These are phyloP conservation scores for Erethizon dorsatum DNA, from an alignment of 2,797 vertebrate species.

Conservation along the genomic window DNA sequence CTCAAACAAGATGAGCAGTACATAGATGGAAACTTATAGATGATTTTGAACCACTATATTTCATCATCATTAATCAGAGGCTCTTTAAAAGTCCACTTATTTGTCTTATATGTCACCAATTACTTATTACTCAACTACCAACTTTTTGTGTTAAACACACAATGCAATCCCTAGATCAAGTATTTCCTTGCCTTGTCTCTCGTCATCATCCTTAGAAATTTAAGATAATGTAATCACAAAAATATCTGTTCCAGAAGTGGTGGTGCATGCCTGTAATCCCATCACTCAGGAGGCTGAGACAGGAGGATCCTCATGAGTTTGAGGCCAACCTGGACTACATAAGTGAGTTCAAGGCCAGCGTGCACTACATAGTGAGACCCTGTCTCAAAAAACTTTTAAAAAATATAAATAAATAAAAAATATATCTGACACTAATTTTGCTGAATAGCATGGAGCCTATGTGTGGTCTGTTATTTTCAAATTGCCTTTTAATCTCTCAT, in stretches of 20 bases:
- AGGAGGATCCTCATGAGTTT: too few species aligned
- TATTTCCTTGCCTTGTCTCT: background rate
- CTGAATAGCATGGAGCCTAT: background rate
- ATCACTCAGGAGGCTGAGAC: too few species aligned
- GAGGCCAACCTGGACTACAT: too few species aligned
- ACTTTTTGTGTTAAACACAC: background rate
- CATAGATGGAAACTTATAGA: background rate
- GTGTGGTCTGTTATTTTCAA: background rate
- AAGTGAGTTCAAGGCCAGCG: too few species aligned
- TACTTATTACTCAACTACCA: background rate
- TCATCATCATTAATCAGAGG: background rate
- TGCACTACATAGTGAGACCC: too few species aligned
- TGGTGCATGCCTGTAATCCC: too few species aligned
- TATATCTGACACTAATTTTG: background rate
- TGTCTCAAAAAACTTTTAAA: too few species aligned
- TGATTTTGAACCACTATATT: background rate
- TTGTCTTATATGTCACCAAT: background rate
- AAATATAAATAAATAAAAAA: too few species aligned
- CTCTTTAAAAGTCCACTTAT: background rate
- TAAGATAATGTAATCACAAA: background rate
- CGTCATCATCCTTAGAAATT: too few species aligned
- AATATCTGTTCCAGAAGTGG: background rate
- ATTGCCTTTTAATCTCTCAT: slow-evolving; percentile 57
- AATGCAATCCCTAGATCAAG: background rate
- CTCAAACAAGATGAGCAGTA: background rate